Percentiles rank a stretch among this genome's conserved stretches.
Evolutionary conservation across 2,888 invertebrate species (phyloP).

Genomic region (Rhabditophanes sp.): DNA sequence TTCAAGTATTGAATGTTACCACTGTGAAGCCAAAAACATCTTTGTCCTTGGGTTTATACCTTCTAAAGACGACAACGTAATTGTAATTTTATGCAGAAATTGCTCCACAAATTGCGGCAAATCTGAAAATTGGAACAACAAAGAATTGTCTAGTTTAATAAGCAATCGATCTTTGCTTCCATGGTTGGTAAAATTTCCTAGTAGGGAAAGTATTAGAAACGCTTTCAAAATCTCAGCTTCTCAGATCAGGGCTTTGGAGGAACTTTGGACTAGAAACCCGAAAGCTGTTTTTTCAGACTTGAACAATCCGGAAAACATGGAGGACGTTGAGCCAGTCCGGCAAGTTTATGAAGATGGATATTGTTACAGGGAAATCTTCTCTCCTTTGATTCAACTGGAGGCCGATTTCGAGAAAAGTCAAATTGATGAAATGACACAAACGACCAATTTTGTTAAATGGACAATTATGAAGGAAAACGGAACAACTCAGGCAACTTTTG

Average conservation of each 20-base stretch:
- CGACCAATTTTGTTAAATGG: no score
- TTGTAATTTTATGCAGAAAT: slow-evolving; percentile 70
- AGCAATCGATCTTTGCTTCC: slow-evolving; percentile 83
- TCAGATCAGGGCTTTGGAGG: slow-evolving; percentile 91
- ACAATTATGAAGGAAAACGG: no score
- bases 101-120: no score
- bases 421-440: no score
- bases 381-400: slow-evolving; percentile 84
- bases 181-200: slow-evolving; percentile 93
- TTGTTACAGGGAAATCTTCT: slow-evolving; percentile 92
- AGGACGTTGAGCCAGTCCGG: slow-evolving; percentile 79
- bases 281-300: no score
- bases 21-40: slow-evolving; percentile 91
- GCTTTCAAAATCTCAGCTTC: slow-evolving; percentile 90
- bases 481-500: no score
- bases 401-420: slow-evolving; percentile 93
- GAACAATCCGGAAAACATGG: no score
- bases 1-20: slow-evolving; percentile 91
- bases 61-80: slow-evolving; percentile 55
- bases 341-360: slow-evolving; percentile 83
- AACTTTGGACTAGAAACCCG: no score
- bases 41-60: slow-evolving; percentile 97
- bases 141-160: slow-evolving; percentile 52
- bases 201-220: slow-evolving; percentile 82
- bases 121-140: slow-evolving; percentile 80